Conservation (phyloP, 2,797 vertebrate species). For the Microchirus variegatus region DNA sequence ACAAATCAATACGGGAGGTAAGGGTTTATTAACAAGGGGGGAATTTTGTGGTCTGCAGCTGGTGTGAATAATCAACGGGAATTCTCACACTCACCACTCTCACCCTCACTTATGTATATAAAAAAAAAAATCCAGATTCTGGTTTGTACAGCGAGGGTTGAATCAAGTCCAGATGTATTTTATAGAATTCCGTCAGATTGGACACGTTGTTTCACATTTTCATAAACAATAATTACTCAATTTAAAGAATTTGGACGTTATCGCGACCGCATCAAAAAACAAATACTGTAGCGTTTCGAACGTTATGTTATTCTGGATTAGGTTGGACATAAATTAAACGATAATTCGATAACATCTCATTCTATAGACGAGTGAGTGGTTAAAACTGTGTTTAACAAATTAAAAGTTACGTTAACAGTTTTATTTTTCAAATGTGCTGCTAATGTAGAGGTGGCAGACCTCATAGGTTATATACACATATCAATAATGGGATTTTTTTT, state of each 20-base stretch:
- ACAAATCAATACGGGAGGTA: conserved; percentile 20
- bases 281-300: no score
- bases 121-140: conserved; percentile 50
- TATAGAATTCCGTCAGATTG: conserved; percentile 9
- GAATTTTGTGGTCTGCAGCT: conserved; percentile 41
- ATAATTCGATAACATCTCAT: neutral
- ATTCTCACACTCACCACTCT: conserved; percentile 53
- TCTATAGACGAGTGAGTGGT: no score
- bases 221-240: conserved; percentile 34
- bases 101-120: conserved; percentile 31
- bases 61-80: conserved; percentile 54
- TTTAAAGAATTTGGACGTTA: conserved; percentile 26
- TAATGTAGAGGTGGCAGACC: no score
- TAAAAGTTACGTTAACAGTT: no score
- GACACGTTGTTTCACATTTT: conserved; percentile 17
- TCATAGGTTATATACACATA: no score
- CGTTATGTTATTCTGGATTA: neutral
- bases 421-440: no score
- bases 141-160: conserved; percentile 36
- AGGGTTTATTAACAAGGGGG: conserved; percentile 33
- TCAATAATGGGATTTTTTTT: no score
- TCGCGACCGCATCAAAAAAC: neutral
- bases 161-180: conserved; percentile 71
- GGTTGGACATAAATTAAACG: neutral
- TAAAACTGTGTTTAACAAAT: no score